Evolutionary conservation across 2,888 invertebrate species (phyloP).

Genomic region (Lacanobia wlatinum): DNA sequence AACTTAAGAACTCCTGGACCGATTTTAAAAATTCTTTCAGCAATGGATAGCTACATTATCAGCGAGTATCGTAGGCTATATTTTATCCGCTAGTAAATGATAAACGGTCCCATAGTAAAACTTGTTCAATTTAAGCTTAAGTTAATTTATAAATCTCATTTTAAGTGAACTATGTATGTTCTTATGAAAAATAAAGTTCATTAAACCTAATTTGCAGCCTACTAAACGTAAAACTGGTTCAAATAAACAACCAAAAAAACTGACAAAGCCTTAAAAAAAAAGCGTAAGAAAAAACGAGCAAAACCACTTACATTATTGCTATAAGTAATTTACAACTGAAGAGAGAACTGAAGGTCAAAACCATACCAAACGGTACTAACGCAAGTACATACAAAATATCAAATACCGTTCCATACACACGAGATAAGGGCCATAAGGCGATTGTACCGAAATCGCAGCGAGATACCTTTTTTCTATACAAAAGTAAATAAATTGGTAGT

Average conservation of each 20-base stretch:
- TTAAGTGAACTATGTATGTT: too few relatives aligned
- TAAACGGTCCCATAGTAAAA: too few relatives aligned
- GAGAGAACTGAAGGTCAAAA: constrained; percentile 18
- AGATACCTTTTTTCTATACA: constrained; percentile 49
- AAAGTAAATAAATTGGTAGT: constrained; percentile 69
- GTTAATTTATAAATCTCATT: too few relatives aligned
- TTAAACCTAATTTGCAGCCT: too few relatives aligned
- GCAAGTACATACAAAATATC: constrained; percentile 42
- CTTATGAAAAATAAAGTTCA: too few relatives aligned
- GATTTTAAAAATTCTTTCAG: too few relatives aligned
- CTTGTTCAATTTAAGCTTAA: too few relatives aligned
- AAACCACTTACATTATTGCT: constrained; percentile 32
- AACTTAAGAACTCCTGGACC: too few relatives aligned
- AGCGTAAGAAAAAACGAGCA: neutral
- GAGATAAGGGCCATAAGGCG: constrained; percentile 54
- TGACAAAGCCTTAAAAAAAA: neutral
- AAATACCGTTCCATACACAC: constrained; percentile 50
- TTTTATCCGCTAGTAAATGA: too few relatives aligned
- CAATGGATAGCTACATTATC: too few relatives aligned
- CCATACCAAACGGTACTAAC: constrained; percentile 26
- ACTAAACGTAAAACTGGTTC: neutral
- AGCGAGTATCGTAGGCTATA: too few relatives aligned
- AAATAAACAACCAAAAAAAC: neutral
- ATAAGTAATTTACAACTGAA: constrained; percentile 31
- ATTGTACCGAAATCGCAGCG: constrained; percentile 53